These are phyloP conservation scores for Zophobas atratus DNA, from an alignment of 1,140 invertebrate genomes.

Conservation along the genomic window DNA sequence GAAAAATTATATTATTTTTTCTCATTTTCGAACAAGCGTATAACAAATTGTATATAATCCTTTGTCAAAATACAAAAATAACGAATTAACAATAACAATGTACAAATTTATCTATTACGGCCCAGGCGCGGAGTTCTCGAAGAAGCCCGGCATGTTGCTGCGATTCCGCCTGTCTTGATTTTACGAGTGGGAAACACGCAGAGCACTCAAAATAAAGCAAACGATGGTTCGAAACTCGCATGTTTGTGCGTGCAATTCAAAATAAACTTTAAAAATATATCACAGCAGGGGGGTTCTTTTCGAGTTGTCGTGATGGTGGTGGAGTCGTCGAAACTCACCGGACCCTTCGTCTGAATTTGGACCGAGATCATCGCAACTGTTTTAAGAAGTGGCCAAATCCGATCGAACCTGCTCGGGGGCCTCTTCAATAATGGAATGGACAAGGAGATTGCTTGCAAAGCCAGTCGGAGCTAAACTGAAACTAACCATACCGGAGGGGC, in stretches of 20 bases:
- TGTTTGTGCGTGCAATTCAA: constrained; percentile 30
- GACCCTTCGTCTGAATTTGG: constrained; percentile 48
- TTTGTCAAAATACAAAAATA: constrained; percentile 60
- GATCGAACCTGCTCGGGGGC: constrained; percentile 20
- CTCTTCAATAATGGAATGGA: constrained; percentile 47
- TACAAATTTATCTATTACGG: constrained; percentile 45
- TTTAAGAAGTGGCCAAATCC: constrained; percentile 32
- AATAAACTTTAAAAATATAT: constrained; percentile 40
- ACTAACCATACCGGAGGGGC: constrained; percentile 48
- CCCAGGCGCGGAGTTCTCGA: constrained; percentile 10
- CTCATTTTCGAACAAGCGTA: constrained; percentile 58
- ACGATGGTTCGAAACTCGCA: constrained; percentile 12
- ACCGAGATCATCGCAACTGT: constrained; percentile 37
- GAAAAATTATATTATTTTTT: constrained; percentile 56
- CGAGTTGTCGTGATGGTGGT: background rate
- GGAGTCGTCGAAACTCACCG: constrained; percentile 41
- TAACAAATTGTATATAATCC: constrained; percentile 58
- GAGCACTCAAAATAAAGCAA: background rate
- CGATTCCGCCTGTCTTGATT: background rate
- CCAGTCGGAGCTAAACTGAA: constrained; percentile 52
- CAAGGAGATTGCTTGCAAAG: constrained; percentile 45
- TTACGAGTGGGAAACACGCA: constrained; percentile 4
- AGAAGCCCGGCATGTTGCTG: background rate
- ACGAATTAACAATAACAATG: constrained; percentile 61
- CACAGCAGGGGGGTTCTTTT: constrained; percentile 10